Evolutionary conservation across 1,140 invertebrate genomes (phyloP).

Genomic region (Plectrocnemia conspersa): DNA sequence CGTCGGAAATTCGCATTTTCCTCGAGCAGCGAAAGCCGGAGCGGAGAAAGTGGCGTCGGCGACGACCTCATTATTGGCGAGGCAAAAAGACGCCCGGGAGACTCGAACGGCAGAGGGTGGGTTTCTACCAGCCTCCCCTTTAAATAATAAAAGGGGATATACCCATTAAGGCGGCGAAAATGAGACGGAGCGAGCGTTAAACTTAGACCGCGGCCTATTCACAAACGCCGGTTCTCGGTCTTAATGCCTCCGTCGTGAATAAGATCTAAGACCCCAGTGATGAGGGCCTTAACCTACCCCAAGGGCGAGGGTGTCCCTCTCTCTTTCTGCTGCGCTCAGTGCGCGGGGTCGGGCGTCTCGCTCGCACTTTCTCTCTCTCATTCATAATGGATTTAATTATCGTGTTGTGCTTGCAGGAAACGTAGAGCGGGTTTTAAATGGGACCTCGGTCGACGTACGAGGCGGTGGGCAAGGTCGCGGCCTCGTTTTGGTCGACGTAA

Average conservation of each 20-base stretch:
- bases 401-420: slow-evolving; percentile 20
- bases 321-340: background rate
- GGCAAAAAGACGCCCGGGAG: slow-evolving; percentile 13
- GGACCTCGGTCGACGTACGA: background rate
- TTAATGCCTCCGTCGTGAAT: slow-evolving; percentile 32
- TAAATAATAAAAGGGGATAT: slow-evolving; percentile 23
- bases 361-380: slow-evolving; percentile 16
- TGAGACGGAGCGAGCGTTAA: slow-evolving; percentile 10
- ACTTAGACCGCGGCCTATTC: slow-evolving; percentile 24
- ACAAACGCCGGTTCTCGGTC: slow-evolving; percentile 30
- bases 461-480: slow-evolving; percentile 26
- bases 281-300: slow-evolving; percentile 33
- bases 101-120: background rate
- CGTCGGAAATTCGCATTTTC: too few species aligned
- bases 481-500: slow-evolving; percentile 13
- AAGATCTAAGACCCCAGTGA: slow-evolving; percentile 7
- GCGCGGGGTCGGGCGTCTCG: background rate
- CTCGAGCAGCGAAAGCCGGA: too few species aligned
- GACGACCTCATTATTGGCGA: slow-evolving; percentile 20
- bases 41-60: slow-evolving; percentile 12
- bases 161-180: slow-evolving; percentile 13
- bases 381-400: slow-evolving; percentile 37
- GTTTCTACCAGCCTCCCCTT: background rate
- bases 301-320: slow-evolving; percentile 10
- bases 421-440: slow-evolving; percentile 13